Evolutionary conservation across 1,140 invertebrate genomes (phyloP).

Genomic region (Macrobrachium nipponense): DNA sequence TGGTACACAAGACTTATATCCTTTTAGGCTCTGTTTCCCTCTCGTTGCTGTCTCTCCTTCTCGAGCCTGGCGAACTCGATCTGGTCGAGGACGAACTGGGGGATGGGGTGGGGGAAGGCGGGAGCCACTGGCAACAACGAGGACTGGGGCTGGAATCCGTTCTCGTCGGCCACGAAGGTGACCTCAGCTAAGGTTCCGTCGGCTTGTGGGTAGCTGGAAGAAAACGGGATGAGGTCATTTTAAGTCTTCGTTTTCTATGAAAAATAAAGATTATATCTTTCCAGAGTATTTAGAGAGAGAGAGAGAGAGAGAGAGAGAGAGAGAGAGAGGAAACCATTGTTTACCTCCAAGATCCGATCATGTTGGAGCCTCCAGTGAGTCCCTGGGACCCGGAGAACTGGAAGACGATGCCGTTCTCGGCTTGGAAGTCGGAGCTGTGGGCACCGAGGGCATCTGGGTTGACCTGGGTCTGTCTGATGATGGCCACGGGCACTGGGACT

Average conservation of each 20-base stretch:
- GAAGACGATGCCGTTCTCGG: conserved; percentile 18
- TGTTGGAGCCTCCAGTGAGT: neutral
- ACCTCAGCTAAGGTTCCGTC: conserved; percentile 10
- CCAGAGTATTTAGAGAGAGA: too few species aligned
- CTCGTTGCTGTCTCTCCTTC: neutral
- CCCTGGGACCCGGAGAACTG: conserved; percentile 10
- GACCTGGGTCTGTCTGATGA: conserved; percentile 1
- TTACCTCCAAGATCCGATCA: conserved; percentile 17
- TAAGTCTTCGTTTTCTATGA: too few species aligned
- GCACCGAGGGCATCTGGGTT: conserved; percentile 11
- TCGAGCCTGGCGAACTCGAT: conserved; percentile 18
- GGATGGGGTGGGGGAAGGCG: conserved; percentile 14
- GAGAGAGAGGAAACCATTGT: neutral
- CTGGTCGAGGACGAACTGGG: conserved; percentile 22
- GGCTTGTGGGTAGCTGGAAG: conserved; percentile 6
- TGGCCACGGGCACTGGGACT: neutral
- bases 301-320: too few species aligned
- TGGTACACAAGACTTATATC: too few species aligned
- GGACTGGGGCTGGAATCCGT: conserved; percentile 13
- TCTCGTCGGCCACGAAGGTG: conserved; percentile 9
- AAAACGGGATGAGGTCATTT: neutral
- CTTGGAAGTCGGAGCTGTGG: conserved; percentile 21
- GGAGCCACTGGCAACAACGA: conserved; percentile 12
- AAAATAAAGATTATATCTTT: too few species aligned
- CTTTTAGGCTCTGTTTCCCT: neutral